phyloP scores from a whole-genome alignment of 2,888 invertebrate species.

The Theretra japonica region DNA sequence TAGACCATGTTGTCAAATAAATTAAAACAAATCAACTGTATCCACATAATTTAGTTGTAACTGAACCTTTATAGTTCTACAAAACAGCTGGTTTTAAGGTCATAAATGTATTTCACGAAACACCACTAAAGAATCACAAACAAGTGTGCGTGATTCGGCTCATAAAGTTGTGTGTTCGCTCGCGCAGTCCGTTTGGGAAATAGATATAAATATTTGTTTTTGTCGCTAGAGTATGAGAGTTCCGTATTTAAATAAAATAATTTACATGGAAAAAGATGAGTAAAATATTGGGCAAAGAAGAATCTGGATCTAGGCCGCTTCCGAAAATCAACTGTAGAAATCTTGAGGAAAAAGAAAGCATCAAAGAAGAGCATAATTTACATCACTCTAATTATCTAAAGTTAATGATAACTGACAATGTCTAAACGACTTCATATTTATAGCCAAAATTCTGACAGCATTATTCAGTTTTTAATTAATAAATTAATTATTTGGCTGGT shows the following conservation, averaged over 20 bases:
- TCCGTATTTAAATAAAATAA: background rate
- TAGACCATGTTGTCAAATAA: slow-evolving; percentile 8
- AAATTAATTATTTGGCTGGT: background rate
- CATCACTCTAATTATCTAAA: no score
- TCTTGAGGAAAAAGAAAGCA: no score
- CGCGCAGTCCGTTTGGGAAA: background rate
- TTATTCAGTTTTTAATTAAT: background rate
- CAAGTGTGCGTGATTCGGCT: slow-evolving; percentile 24
- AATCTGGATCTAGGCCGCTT: no score
- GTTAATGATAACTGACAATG: background rate
- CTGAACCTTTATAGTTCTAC: background rate
- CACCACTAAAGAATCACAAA: slow-evolving; percentile 12
- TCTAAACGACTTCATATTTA: background rate
- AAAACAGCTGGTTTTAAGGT: slow-evolving; percentile 2
- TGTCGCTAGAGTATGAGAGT: background rate
- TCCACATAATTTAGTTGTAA: slow-evolving; percentile 8
- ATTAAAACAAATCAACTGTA: slow-evolving; percentile 14
- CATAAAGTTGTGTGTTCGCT: slow-evolving; percentile 20
- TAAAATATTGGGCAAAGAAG: background rate
- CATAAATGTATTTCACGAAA: slow-evolving; percentile 7
- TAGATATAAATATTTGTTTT: slow-evolving; percentile 17
- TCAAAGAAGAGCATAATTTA: no score
- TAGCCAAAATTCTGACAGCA: background rate
- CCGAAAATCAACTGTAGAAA: no score
- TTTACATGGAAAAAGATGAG: background rate